Evolutionary conservation across 1,140 invertebrate species (phyloP), one percentile per base, ranked within the genome.

Genomic region (Caenorhabditis inopinata): DNA sequence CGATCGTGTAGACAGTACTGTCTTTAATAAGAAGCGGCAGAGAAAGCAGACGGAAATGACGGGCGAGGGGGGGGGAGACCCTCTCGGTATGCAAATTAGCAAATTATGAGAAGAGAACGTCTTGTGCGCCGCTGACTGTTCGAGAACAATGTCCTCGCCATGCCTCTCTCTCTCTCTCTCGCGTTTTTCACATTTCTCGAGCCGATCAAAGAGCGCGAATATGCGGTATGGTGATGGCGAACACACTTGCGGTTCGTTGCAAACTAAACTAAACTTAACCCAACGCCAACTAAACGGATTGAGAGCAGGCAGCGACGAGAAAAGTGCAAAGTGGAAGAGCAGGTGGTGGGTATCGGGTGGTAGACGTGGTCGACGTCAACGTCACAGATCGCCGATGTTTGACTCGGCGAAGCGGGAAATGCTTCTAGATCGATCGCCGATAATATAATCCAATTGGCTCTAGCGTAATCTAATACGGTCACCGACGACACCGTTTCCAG

Each of bases 1-100:
- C 38, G 38, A 42, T 14, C 38, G 38, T 42, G 6, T 14, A 42
- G 38, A n/a, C 3, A 68, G 58, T 68, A 68, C 58, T 68, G 58
- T 68, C 58, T 68, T 29, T 29, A 6, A 32, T 23, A 68, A 27
- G 5, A 18, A n/a, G 23, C 7, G 11, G 7, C 2, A 68, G 58
- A 68, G 58, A 68, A 68, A 38, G 38, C 58, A 68, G 58, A 68
- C 58, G 58, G 58, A 68, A 68, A 68, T 68, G 58, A 68, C 58
- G 58, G n/a, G 18, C 23, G 21, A 51, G 5, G 12, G 49, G 27
- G 49, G 27, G 12, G 21, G 29, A 62, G 14, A 35, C 18, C 12
- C n/a, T 51, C 18, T 21, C 2, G 27, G 32, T 68, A 68, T 68
- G 58, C 58, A 68, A 68, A 68, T 68, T n/a, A n/a, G n/a, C n/a